phyloP scores from a whole-genome alignment of 37 sponge, comb jelly and placozoan species.

The Hexactinellida sp. region DNA sequence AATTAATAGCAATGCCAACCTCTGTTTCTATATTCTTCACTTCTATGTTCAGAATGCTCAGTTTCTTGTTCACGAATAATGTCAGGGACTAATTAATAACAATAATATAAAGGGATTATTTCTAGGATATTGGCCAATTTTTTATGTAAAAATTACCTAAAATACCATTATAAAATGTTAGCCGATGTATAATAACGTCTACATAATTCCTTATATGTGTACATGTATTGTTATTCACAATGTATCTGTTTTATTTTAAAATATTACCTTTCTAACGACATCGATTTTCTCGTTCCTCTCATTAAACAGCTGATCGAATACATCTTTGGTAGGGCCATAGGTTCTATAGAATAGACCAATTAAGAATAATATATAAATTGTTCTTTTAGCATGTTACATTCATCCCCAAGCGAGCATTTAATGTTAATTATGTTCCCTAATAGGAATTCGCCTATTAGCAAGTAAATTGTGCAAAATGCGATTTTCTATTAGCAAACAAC shows the following conservation, averaged over 20 bases:
- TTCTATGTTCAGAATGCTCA: neutral
- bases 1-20: neutral
- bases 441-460: too few species aligned
- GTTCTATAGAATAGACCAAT: too few species aligned
- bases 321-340: constrained; percentile 57
- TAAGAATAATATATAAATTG: neutral
- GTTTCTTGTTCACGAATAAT: constrained; percentile 3
- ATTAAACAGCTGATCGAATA: constrained; percentile 91
- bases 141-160: too few species aligned
- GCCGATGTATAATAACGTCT: too few species aligned
- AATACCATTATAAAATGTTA: too few species aligned
- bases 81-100: neutral
- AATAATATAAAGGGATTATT: neutral
- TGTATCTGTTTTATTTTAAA: too few species aligned
- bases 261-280: constrained; percentile 68
- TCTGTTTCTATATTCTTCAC: neutral
- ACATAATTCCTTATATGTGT: too few species aligned
- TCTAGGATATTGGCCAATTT: neutral
- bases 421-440: too few species aligned
- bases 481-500: too few species aligned
- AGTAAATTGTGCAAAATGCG: neutral
- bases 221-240: too few species aligned
- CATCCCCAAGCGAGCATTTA: too few species aligned
- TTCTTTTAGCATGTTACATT: neutral
- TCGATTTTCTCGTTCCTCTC: constrained; percentile 78